A percentile compares a stretch with the other conserved stretches of the same genome.
These are phyloP conservation scores for Cirrhinus mrigala DNA, from an alignment of 2,797 vertebrate species.

Conservation along the genomic window DNA sequence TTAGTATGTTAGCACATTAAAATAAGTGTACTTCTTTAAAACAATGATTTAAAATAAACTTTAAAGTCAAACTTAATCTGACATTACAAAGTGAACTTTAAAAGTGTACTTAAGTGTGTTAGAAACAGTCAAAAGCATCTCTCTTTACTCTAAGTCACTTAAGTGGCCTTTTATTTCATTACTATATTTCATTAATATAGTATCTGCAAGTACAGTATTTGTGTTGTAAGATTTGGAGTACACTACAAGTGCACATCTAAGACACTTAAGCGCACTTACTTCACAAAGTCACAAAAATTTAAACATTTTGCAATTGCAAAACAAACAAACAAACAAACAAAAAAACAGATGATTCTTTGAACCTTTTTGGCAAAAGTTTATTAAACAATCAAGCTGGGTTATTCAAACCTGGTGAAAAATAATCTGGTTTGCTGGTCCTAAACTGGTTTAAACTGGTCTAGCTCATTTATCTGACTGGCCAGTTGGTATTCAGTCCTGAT, in stretches of 20 bases:
- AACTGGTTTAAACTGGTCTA: neutral
- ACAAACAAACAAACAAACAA: too few relatives aligned
- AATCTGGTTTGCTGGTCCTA: neutral
- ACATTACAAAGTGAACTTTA: neutral
- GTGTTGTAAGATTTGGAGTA: neutral
- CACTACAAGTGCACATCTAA: neutral
- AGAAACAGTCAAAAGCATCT: neutral
- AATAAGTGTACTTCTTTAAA: too few relatives aligned
- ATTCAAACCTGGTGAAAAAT: neutral
- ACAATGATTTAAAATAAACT: too few relatives aligned
- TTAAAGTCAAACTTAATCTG: too few relatives aligned
- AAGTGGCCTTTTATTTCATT: neutral
- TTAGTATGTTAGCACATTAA: too few relatives aligned
- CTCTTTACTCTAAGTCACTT: neutral
- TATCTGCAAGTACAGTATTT: neutral
- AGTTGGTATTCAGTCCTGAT: neutral
- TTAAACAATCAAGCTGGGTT: too few relatives aligned
- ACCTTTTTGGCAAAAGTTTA: too few relatives aligned
- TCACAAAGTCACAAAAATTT: neutral
- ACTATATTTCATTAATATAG: neutral
- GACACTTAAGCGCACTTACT: neutral
- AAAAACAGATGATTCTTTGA: too few relatives aligned
- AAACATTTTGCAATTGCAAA: neutral
- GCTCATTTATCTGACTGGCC: neutral
- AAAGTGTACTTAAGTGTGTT: neutral